Conservation (phyloP, 2,888 invertebrate species). For the Drosophila quasianomalipes region DNA sequence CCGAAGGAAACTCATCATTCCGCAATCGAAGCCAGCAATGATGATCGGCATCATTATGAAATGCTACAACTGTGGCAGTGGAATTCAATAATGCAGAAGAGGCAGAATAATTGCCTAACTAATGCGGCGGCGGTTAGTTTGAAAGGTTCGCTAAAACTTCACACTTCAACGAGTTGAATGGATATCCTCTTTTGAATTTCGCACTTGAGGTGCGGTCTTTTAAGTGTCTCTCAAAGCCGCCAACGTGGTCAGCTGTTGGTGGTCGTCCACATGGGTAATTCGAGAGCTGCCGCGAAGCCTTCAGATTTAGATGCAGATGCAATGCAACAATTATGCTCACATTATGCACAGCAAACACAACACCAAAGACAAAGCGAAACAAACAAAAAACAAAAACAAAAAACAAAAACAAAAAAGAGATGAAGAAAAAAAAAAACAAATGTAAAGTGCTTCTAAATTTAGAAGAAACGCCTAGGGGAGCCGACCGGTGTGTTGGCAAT, state of each 20-base stretch:
- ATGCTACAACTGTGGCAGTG: conserved; percentile 9
- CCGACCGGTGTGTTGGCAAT: conserved; percentile 5
- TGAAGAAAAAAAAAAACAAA: conserved; percentile 42
- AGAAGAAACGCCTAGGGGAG: conserved; percentile 59
- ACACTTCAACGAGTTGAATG: conserved; percentile 36
- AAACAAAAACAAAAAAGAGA: not conserved
- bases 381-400: conserved; percentile 9
- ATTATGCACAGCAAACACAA: conserved; percentile 50
- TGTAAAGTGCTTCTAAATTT: conserved; percentile 73
- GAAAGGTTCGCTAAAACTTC: conserved; percentile 19
- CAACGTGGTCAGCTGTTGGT: conserved; percentile 35
- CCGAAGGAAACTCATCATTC: conserved; percentile 22
- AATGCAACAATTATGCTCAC: conserved; percentile 72
- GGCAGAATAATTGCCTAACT: conserved; percentile 3
- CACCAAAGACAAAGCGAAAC: conserved; percentile 12
- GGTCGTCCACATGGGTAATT: conserved; percentile 57
- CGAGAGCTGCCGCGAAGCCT: conserved; percentile 55
- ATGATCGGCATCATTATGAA: conserved; percentile 28
- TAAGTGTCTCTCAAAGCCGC: conserved; percentile 31
- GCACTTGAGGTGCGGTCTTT: conserved; percentile 31
- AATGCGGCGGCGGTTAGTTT: conserved; percentile 1
- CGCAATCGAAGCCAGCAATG: conserved; percentile 32
- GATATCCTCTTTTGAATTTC: conserved; percentile 14
- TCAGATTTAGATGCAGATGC: conserved; percentile 46
- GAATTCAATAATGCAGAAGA: not conserved